Evolutionary conservation across 2,113 vertebrate genomes (phyloP), one percentile per base, ranked within the genome.

Genomic region (Ceratotherium simum): DNA sequence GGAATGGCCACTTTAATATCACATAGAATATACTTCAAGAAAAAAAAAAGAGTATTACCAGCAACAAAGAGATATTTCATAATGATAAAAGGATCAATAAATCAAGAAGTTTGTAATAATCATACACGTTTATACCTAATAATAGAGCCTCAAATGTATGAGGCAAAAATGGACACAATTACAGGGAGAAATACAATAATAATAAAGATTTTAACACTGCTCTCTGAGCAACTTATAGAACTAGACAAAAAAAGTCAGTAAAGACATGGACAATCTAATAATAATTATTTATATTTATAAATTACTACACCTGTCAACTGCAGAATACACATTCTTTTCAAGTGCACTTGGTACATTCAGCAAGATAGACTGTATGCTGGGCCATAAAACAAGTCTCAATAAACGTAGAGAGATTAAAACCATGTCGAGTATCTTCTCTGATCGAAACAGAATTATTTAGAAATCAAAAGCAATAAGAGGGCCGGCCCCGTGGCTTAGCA

Each of bases 381-480:
- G 56, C 46, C 56, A 64, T 31, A 89, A 42, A 42, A 73, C 13
- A 84, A 84, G 33, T 64, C 58, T 54, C 51, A 65, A 64, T 42
- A 73, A 64, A 42, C 23, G 64, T 73, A 33, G 82, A 82, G 56
- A 82, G 20, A 65, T 14, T 81, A 76, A 82, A 82, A 65, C 75
- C 42, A 73, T 54, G 67, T 42, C 73, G 76, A 42, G 33, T 54
- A 72, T 33, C 10, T 82, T 89, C 42, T 89, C n/a, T 54, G n/a
- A 42, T 4, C 14, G 33, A 39, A 95, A 95, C 18, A 73, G 13
- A 80, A 81, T 73, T 95, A 82, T 17, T 65, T 42, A 94, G 56
- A 73, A 94, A 64, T 89, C 7, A 94, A 81, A 89, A 72, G n/a
- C 8, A 89, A 51, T 18, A 89, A 42, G 76, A 64, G n/a, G n/a